Base-by-base conservation (phyloP, 2,888 invertebrate species). In the Cosmopolites sordidus region DNA sequence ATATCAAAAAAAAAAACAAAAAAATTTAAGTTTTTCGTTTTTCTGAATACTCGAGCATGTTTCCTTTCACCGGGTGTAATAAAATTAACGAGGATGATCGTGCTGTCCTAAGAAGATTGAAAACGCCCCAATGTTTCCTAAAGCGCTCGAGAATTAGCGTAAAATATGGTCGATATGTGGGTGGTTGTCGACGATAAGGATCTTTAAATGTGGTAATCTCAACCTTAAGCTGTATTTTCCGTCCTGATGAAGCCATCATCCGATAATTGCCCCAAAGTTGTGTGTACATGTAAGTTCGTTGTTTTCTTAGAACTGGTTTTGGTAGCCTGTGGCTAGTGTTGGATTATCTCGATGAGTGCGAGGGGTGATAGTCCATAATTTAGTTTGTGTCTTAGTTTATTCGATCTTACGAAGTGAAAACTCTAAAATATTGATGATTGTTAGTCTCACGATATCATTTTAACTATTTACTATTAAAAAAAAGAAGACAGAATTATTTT, bases 161-260 rank as follows among this genome's bases (percentile, higher is more conserved):
- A 33, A 33, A 33, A n/a, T 33, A 27, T 27, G 27, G 27, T 5
- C 9, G 27, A 27, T 27, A 33, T 33, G 33, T 33, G 33, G 33
- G 33, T 12, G 33, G 33, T 33, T 33, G 11, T 9, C 4, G 33
- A 11, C 11, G 5, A 33, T 33, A 33, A 5, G 33, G n/a, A 33
- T 33, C 27, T 27, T 33, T 12, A 33, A 33, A 12, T 11, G 5
- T n/a, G 33, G 5, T 33, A 33, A 33, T 33, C 33, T n/a, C 33
- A 12, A n/a, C 11, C 3, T 2, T 33, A 33, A 33, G 33, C 33
- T 8, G 33, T 33, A n/a, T n/a, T 11, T 11, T 33, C 27, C 33
- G n/a, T 33, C 33, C 12, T 12, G 33, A 33, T 33, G 33, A 33
- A 33, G 33, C 33, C 33, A 33, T 33, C n/a, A 33, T 33, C 33